phyloP scores from a whole-genome alignment of 2,888 invertebrate genomes.

The Toxonevra muliebris region DNA sequence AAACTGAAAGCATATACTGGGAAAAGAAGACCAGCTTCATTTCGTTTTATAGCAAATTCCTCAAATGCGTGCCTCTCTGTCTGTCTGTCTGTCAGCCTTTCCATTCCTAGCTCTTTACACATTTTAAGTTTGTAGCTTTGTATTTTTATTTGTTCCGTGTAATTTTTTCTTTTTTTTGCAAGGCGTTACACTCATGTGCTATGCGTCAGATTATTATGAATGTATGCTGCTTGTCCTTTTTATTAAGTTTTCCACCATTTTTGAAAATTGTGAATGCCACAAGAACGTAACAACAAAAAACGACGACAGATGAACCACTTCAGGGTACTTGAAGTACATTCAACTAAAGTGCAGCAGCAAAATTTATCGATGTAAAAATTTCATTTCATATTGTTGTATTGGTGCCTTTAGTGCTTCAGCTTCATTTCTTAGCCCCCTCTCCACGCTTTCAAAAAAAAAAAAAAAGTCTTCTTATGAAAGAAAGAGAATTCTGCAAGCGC shows the following conservation, averaged over 20 bases:
- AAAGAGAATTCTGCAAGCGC: constrained; percentile 32
- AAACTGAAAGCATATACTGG: no score
- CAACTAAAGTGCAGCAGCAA: constrained; percentile 31
- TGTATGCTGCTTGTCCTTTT: constrained; percentile 45
- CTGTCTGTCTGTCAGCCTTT: constrained; percentile 11
- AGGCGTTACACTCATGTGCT: constrained; percentile 50
- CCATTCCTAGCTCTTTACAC: neutral
- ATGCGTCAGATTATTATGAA: constrained; percentile 53
- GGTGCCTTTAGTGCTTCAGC: no score
- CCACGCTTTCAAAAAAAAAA: no score
- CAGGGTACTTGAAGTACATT: constrained; percentile 15
- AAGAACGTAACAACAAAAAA: constrained; percentile 10
- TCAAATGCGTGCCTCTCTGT: neutral
- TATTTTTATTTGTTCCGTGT: no score
- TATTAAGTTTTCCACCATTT: constrained; percentile 39
- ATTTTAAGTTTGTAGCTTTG: no score
- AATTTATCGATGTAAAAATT: constrained; percentile 40
- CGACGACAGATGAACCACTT: constrained; percentile 28
- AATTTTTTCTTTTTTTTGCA: constrained; percentile 30
- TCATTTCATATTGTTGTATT: no score
- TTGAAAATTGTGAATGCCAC: constrained; percentile 32
- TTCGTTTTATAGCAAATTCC: constrained; percentile 15
- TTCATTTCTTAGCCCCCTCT: no score
- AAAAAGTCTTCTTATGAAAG: no score
- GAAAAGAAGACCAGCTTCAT: no score